Base-by-base conservation (phyloP, 1,140 invertebrate species). In the Diorhabda carinulata region DNA sequence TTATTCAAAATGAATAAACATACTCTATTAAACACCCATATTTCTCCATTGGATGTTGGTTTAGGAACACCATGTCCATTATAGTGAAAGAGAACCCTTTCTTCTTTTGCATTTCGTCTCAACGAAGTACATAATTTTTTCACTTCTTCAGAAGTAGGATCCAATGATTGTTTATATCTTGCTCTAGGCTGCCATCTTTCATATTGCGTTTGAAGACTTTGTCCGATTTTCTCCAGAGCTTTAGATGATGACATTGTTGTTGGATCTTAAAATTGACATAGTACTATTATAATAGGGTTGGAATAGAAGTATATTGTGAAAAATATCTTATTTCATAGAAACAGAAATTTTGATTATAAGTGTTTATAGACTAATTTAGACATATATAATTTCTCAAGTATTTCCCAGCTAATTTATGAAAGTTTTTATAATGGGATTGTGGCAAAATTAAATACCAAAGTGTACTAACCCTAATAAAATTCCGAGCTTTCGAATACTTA, bases 51-150 rank as follows among this genome's bases (percentile, higher is more conserved):
- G 43, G 88, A 87, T 5, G 98, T 99, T 47, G 98, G 98, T 83
- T 93, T 95, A 57, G 98, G 98, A 64, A 99, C 98, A 59, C 98
- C 98, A 83, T 99, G 98, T 0, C 98, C 98, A 85, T 99, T 99
- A 80, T 99, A 99, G 84, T 99, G 98, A 85, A 99, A 99, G 4
- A 99, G 85, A 41, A 99, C 97, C 74, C 98, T 87, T 80, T 99
- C 98, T 76, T 99, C 98, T 84, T 99, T 99, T 0, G 98, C 97
- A 85, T 98, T 99, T 74, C 96, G 86, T n/a, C 98, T 85, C 63
- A 99, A 83, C 6, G 96, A 97, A 41, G 90, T 92, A 80, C 97
- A 98, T 8, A 99, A 83, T 82, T 98, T 98, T 81, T 98, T 98
- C 0, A 99, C 94, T 83, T 99, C 98, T 61, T 99, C 98, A 3